Base-by-base conservation (phyloP, 2,797 vertebrate genomes). In the Catostomus latipinnis region DNA sequence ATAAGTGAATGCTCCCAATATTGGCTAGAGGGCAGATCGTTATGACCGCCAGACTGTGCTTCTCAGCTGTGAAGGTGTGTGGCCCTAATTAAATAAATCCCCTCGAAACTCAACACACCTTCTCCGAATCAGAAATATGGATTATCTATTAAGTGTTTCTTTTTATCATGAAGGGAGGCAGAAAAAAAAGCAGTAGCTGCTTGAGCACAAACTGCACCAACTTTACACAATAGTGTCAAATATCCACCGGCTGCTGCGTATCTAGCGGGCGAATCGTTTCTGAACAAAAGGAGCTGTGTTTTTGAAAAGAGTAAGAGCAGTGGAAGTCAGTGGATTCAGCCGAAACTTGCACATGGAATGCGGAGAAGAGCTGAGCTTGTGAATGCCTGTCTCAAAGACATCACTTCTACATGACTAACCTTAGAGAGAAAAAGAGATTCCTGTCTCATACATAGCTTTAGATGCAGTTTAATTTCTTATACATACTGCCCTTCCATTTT, bases 271-370 rank as follows among this genome's bases (percentile, higher is more conserved):
- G 87, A 86, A 92, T 89, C 86, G 61, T 76, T 82, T 62, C 74
- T 74, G 84, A 87, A 94, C 93, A 93, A 94, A 93, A 91, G 88
- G 83, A 66, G 82, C 88, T 92, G 91, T 92, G 90, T 93, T 91
- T 76, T 1, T 34, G 2, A 84, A 90, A 85, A 87, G 82, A 53
- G 84, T 84, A 86, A 81, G 81, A 34, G 34, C 34, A 34, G 34
- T 34, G 34, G 34, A 34, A 34, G 34, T 34, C 34, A 34, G 34
- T 74, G 6, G 56, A 74, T 75, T 74, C 79, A 62, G 56, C 63
- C 16, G 65, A 70, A 74, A 62, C 48, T 58, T 83, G 72, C 58
- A 50, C 16, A 66, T 8, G 69, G 76, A 60, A 71, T 71, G 68
- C 34, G 58, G 6, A 60, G 68, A 79, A 34, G 60, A 78, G 34